Conservation (phyloP, 1,140 invertebrate species). For the Drosophila parabipectinata region DNA sequence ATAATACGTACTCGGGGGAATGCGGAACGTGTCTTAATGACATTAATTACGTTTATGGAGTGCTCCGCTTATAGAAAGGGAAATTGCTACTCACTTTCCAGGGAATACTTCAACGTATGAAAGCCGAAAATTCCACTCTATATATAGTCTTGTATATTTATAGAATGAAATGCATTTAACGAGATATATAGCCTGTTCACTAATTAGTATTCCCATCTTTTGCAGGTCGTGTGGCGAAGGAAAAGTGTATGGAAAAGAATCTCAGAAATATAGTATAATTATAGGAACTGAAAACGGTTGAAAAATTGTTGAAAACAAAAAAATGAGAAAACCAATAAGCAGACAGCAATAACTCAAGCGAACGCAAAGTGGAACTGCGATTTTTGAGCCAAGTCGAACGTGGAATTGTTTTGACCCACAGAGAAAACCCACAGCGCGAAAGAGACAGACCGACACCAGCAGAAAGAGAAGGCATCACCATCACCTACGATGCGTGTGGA, state of each 20-base stretch:
- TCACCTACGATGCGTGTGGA: constrained; percentile 47
- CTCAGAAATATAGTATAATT: constrained; percentile 22
- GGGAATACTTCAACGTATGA: constrained; percentile 30
- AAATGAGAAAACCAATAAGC: constrained; percentile 25
- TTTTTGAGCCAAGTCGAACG: constrained; percentile 50
- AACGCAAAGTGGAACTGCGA: constrained; percentile 34
- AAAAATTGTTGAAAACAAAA: constrained; percentile 20
- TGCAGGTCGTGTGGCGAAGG: constrained; percentile 25
- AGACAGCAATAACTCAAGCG: constrained; percentile 27
- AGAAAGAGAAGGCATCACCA: constrained; percentile 16
- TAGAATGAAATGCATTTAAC: constrained; percentile 1
- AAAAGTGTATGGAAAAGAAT: constrained; percentile 24
- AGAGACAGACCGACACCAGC: constrained; percentile 6
- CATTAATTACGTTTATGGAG: constrained; percentile 19
- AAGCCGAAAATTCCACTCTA: not conserved
- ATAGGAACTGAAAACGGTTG: constrained; percentile 33
- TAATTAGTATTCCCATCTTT: constrained; percentile 15
- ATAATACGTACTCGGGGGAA: constrained; percentile 26
- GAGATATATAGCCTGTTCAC: not conserved
- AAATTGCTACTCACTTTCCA: constrained; percentile 36
- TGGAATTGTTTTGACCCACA: constrained; percentile 46
- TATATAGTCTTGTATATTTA: not conserved
- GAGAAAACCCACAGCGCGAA: not conserved
- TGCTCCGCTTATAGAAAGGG: constrained; percentile 16
- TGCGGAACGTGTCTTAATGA: constrained; percentile 44